Conservation (phyloP, 1,140 invertebrate species). For the Drosophila ogumai region DNA sequence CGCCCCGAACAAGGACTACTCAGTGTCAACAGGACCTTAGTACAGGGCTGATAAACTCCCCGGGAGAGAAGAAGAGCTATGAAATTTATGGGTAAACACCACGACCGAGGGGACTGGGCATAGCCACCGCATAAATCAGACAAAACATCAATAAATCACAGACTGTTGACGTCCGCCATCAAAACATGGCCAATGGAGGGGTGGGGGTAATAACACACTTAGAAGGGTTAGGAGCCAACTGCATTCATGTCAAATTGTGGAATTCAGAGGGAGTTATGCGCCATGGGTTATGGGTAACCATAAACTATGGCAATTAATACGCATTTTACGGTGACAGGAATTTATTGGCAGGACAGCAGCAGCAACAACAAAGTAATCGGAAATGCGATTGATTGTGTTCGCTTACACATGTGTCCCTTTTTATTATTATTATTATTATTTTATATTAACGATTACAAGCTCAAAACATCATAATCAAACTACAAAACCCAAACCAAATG, state of each 20-base stretch:
- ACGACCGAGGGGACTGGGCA: not conserved
- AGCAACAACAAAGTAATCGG: not conserved
- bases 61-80: not conserved
- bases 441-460: constrained; percentile 2
- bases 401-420: not conserved
- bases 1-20: not conserved
- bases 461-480: constrained; percentile 22
- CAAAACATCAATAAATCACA: constrained; percentile 65
- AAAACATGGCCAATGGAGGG: constrained; percentile 23
- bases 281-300: not conserved
- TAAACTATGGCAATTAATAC: constrained; percentile 54
- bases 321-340: constrained; percentile 40
- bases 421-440: constrained; percentile 3
- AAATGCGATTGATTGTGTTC: constrained; percentile 3
- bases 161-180: constrained; percentile 58
- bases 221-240: constrained; percentile 1
- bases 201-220: too few species aligned
- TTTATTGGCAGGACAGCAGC: constrained; percentile 33
- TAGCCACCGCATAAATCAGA: constrained; percentile 54
- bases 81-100: constrained; percentile 46
- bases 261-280: constrained; percentile 6
- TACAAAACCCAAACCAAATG: not conserved
- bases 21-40: constrained; percentile 9
- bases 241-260: constrained; percentile 29
- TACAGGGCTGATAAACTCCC: constrained; percentile 8